These are phyloP conservation scores for Ceratothoa steindachneri DNA, from an alignment of 2,888 invertebrate genomes.

Conservation along the genomic window DNA sequence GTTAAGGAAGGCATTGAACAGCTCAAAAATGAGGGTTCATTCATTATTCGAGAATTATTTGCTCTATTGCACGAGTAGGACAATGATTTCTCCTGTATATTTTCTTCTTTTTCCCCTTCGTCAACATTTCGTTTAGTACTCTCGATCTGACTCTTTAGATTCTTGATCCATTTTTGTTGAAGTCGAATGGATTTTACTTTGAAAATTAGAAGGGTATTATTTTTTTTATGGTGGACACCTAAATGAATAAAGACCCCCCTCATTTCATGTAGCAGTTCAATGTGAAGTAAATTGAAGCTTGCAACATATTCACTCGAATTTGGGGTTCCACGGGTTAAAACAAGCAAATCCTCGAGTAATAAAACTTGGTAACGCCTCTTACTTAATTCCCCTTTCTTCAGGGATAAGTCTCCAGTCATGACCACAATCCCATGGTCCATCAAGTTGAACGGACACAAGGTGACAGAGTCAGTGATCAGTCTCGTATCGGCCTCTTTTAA, in stretches of 20 bases:
- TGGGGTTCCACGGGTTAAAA: neutral
- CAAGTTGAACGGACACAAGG: neutral
- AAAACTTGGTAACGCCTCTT: neutral
- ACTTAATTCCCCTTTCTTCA: neutral
- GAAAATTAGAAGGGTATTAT: neutral
- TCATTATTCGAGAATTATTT: no score
- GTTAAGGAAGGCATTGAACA: neutral
- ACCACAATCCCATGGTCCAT: neutral
- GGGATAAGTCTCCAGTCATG: neutral
- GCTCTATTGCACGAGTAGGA: no score
- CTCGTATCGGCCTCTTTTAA: neutral
- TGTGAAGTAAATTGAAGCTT: neutral
- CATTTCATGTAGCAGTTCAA: neutral
- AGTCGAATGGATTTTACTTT: neutral
- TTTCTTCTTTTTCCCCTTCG: neutral
- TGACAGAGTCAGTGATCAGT: neutral
- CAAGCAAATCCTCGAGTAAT: neutral
- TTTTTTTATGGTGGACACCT: neutral
- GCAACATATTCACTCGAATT: neutral
- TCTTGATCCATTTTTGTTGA: conserved; percentile 6
- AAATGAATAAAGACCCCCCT: conserved; percentile 1
- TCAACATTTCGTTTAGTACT: no score
- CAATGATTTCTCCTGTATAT: neutral
- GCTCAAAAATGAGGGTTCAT: no score
- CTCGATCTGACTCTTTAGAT: no score